Evolutionary conservation across 2,797 vertebrate species (phyloP), one percentile per base, ranked within the genome.

Genomic region (Erethizon dorsatum): DNA sequence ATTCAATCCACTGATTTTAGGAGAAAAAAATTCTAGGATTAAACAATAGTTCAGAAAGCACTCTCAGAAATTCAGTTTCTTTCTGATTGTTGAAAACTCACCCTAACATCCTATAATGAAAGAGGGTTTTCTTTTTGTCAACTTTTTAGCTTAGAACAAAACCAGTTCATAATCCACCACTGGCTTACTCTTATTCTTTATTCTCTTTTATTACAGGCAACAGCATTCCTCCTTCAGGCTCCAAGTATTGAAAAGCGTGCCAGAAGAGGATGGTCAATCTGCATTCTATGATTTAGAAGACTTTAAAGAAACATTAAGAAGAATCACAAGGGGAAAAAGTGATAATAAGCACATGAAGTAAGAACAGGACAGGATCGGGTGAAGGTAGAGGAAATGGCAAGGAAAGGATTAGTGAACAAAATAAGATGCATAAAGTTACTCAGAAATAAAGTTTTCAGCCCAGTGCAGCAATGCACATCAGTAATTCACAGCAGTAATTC

Each of bases 11-110:
- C 15, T 94, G 83, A 73, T 65, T 77, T 84, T 52, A 85, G 85
- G 33, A 56, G 73, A 88, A 73, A 79, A 50, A 1, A 15, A 86
- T 87, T n/a, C 75, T 78, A 83, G 94, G 88, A 92, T 88, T 88
- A 82, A 94, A 45, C 18, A 87, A n/a, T 8, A 6, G 22, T 61
- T 94, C 85, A 71, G 20, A 95, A 94, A 91, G 41, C 20, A 80
- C 8, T 37, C 6, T 80, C 18, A 77, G 11, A 33, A 91, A 57
- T 41, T 31, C 11, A 88, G 22, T n/a, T 88, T 45, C 73, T 33
- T 57, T 96, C 37, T 57, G 28, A 77, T 57, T 86, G 28, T 41
- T 47, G 50, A 77, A 22, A 61, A 20, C 47, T 84, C 61, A 28
- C 5, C 12, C 28, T 86, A 31, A 61, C 3, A 5, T 84, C 37